A percentile compares a stretch with the other conserved stretches of the same genome.
These are phyloP conservation scores for Rhadinocentrus ornatus DNA, from an alignment of 2,797 vertebrate species.

Conservation along the genomic window DNA sequence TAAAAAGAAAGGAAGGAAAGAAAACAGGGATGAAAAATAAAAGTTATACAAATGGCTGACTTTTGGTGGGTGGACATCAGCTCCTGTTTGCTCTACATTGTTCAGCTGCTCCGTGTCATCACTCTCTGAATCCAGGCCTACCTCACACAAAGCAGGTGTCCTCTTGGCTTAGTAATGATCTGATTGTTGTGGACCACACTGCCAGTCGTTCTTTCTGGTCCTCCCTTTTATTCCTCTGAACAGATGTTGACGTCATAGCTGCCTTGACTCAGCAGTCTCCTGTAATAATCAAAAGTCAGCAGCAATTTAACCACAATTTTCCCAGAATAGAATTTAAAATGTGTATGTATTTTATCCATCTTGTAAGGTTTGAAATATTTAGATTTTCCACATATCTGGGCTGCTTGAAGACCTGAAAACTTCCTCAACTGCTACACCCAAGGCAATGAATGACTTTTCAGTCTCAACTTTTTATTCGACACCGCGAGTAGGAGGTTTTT, in stretches of 20 bases:
- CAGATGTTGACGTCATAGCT: slow-evolving; percentile 60
- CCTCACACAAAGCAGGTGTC: slow-evolving; percentile 73
- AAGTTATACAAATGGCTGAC: slow-evolving; percentile 30
- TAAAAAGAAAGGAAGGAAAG: not conserved
- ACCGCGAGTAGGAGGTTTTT: not conserved
- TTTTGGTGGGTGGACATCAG: slow-evolving; percentile 26
- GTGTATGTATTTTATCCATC: not conserved
- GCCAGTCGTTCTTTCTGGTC: slow-evolving; percentile 36
- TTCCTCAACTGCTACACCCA: not conserved
- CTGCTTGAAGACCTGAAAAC: not conserved
- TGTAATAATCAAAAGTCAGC: not conserved
- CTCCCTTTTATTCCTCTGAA: slow-evolving; percentile 44
- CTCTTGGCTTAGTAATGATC: slow-evolving; percentile 64
- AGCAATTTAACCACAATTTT: slow-evolving; percentile 17
- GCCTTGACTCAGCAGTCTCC: slow-evolving; percentile 32
- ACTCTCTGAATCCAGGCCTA: slow-evolving; percentile 43
- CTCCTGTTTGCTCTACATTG: slow-evolving; percentile 42
- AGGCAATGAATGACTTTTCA: not conserved
- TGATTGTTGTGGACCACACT: slow-evolving; percentile 79
- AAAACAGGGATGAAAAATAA: not conserved
- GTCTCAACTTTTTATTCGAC: not conserved
- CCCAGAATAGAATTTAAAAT: not conserved
- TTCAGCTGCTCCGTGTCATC: slow-evolving; percentile 68
- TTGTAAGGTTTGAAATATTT: slow-evolving; percentile 2
- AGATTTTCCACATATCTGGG: not conserved